phyloP scores from a whole-genome alignment of 2,888 invertebrate species.

The Amblyjoppa fuscipennis region DNA sequence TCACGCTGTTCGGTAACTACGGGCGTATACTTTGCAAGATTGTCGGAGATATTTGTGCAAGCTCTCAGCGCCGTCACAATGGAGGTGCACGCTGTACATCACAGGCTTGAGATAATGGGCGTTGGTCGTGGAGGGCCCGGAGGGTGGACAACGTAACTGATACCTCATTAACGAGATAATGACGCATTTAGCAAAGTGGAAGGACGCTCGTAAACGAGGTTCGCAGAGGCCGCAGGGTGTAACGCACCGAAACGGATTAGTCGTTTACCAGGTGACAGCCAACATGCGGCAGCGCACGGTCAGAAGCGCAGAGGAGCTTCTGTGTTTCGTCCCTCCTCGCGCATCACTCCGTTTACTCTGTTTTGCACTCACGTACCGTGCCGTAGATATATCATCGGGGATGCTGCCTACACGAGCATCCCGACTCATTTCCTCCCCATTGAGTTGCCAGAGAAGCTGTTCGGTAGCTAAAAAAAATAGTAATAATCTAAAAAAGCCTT shows the following conservation, averaged over 20 bases:
- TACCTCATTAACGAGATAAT: conserved; percentile 73
- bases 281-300: neutral
- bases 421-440: neutral
- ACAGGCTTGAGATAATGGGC: conserved; percentile 2
- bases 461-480: neutral
- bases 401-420: neutral
- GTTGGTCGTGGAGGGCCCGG: neutral
- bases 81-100: neutral
- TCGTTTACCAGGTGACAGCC: conserved; percentile 50
- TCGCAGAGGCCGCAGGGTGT: conserved; percentile 28
- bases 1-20: neutral
- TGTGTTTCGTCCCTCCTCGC: conserved; percentile 24
- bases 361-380: conserved; percentile 19
- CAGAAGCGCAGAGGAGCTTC: conserved; percentile 8
- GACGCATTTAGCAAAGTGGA: conserved; percentile 69
- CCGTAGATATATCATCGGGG: neutral
- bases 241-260: conserved; percentile 57
- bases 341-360: conserved; percentile 26
- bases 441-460: neutral
- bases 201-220: conserved; percentile 38
- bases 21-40: neutral
- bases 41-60: neutral
- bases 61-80: conserved; percentile 13
- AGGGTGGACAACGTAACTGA: conserved; percentile 37
- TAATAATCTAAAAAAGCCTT: neutral